These are phyloP conservation scores for Streptopelia turtur DNA, from an alignment of 2,797 vertebrate genomes.

Conservation along the genomic window DNA sequence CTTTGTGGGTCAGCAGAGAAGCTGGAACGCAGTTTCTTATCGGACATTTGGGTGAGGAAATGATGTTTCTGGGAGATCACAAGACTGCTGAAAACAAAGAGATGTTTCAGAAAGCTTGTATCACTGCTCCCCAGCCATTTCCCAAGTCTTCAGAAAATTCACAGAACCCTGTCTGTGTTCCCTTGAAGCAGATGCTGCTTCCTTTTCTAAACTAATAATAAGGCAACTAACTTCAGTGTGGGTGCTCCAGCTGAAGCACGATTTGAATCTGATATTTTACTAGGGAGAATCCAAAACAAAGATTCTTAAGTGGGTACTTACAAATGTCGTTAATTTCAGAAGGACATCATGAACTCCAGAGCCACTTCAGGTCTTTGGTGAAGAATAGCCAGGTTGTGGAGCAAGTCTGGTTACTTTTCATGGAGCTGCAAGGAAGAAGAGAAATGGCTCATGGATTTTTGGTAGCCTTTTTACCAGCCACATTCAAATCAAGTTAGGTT, in stretches of 20 bases:
- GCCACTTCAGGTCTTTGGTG: background rate
- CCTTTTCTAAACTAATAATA: background rate
- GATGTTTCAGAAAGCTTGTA: background rate
- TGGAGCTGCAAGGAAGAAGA: background rate
- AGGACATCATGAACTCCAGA: background rate
- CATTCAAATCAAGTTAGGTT: background rate
- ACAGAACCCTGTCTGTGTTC: background rate
- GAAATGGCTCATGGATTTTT: background rate
- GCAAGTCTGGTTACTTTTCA: background rate
- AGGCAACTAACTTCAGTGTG: background rate
- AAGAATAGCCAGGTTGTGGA: background rate
- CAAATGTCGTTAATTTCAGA: accelerated
- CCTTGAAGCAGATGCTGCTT: background rate
- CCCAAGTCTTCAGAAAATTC: background rate
- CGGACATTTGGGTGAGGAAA: constrained; percentile 20
- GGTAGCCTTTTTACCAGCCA: background rate
- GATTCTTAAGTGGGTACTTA: background rate
- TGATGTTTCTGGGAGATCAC: constrained; percentile 37
- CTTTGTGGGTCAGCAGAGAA: background rate
- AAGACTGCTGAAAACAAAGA: constrained; percentile 54
- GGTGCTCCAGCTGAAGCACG: background rate
- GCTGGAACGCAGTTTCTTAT: constrained; percentile 56
- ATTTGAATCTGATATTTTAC: background rate
- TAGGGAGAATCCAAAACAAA: background rate
- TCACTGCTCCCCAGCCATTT: background rate